Base-by-base conservation (phyloP, 2,888 invertebrate species). In the Yponomeuta sedellus region DNA sequence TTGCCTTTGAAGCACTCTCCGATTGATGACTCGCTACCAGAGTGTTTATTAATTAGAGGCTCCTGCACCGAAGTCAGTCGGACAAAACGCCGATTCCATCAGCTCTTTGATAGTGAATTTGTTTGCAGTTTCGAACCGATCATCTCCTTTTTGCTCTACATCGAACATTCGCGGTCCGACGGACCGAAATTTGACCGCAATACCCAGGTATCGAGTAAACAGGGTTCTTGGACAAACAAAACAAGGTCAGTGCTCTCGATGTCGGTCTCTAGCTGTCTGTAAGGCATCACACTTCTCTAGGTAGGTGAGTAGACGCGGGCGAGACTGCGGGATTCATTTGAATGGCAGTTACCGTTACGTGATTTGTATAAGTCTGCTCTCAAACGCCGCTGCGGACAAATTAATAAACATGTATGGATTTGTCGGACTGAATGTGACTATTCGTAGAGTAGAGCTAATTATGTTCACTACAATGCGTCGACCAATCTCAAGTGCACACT, bases 251-350 rank as follows among this genome's bases (percentile, higher is more conserved):
- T 56, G 22, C 34, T 63, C 63, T 63, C 40, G 44, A 61, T 61
- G 25, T 25, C 61, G 22, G 28, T 28, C 61, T 61, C 34, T 8
- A 16, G 44, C 40, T 20, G 22, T 63, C 40, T 20, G 63, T 61
- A 34, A 63, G 40, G 4, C 40, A 44, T 39, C 40, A 40, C 44
- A 44, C n/a, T 56, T 16, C 56, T 34, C n/a, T 59, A n/a, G 40
- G 65, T 76, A 73, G 74, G 71, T 72, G 72, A 73, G 74, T 78
- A 85, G 84, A 83, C 83, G 73, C 72, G 72, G 75, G 72, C 77
- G 78, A 83, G 82, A 83, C 81, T 73, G 75, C 71, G 74, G 75
- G 72, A 75, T 66, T 71, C 73, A 73, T 74, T 77, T 74, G 71
- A 78, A 77, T 77, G 75, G 72, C 75, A 74, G 69, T 71, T 44